Evolutionary conservation across 2,113 vertebrate species (phyloP), one percentile per base, ranked within the genome.

Genomic region (Condylura cristata): DNA sequence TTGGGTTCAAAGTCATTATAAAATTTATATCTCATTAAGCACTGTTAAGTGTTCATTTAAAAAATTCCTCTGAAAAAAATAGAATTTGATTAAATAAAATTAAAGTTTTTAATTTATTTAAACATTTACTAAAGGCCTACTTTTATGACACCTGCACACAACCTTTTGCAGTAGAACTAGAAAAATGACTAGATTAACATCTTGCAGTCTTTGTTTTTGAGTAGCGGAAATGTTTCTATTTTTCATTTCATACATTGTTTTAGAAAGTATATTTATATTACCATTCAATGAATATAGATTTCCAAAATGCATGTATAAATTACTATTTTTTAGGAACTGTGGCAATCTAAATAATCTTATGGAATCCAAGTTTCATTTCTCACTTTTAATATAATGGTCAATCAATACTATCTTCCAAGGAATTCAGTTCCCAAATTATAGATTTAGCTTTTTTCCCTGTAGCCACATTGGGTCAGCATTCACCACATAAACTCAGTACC

Each of bases 101-200:
- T 92, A 86, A n/a, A n/a, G 16, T 76, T 89, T 80, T 68, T 72
- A 51, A 61, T 75, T 89, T 88, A 92, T 30, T 90, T 44, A 95
- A 87, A 60, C 88, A 60, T 71, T 58, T 84, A 83, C 48, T 85
- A 91, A 76, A 9, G 5, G 3, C 37, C 22, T 41, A 88, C 6
- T 85, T 82, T 84, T 53, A 89, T 46, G 24, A 7, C 18, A 48
- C 2, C 56, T 14, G 12, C 32, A 14, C 32, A 32, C 30, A 65
- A 10, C 8, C 22, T 6, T 70, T 37, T 85, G 41, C 85, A 56
- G 44, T 84, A 86, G 88, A 75, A 72, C 11, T 51, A 65, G 61
- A 48, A 76, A 68, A 89, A 90, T 56, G 20, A n/a, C 13, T 87
- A 26, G 3, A 74, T 58, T 41, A 34, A 86, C 11, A 2, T 75